Evolutionary conservation across 2,888 invertebrate species (phyloP).

Genomic region (Diarsia rubi): DNA sequence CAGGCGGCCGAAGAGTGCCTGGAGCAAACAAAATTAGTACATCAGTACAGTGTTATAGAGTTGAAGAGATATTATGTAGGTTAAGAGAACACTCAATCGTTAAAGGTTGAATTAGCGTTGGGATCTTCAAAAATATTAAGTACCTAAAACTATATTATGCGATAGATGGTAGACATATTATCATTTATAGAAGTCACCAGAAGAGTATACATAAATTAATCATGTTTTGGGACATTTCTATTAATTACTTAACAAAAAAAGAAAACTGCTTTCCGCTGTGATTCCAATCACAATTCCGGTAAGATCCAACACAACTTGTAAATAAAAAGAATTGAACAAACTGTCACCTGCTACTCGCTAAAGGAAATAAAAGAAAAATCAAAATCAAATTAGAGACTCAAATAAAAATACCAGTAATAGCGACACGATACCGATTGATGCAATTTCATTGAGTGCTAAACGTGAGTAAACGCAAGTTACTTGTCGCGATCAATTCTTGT

Average conservation of each 20-base stretch:
- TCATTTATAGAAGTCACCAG: not conserved
- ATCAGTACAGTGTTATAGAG: not conserved
- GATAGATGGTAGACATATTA: not conserved
- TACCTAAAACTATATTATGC: not conserved
- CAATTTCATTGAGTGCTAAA: constrained; percentile 89
- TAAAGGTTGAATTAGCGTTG: not conserved
- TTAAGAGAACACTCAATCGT: not conserved
- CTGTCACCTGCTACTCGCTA: constrained; percentile 79
- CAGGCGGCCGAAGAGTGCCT: constrained; percentile 97
- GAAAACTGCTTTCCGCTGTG: constrained; percentile 16
- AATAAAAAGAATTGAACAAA: constrained; percentile 70
- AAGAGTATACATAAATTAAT: not conserved
- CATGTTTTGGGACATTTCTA: not conserved
- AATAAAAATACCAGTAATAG: constrained; percentile 88
- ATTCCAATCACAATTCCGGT: constrained; percentile 38
- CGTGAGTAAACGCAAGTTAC: constrained; percentile 86
- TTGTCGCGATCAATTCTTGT: constrained; percentile 78
- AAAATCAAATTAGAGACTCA: constrained; percentile 82
- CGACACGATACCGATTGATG: constrained; percentile 87
- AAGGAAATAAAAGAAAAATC: constrained; percentile 78
- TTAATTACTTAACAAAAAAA: constrained; percentile 24
- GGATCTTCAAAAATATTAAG: too few species aligned
- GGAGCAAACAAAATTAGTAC: constrained; percentile 76
- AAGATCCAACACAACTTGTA: constrained; percentile 32
- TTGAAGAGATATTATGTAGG: not conserved